Evolutionary conservation across 2,888 invertebrate species (phyloP).

Genomic region (Frankliniella fusca): DNA sequence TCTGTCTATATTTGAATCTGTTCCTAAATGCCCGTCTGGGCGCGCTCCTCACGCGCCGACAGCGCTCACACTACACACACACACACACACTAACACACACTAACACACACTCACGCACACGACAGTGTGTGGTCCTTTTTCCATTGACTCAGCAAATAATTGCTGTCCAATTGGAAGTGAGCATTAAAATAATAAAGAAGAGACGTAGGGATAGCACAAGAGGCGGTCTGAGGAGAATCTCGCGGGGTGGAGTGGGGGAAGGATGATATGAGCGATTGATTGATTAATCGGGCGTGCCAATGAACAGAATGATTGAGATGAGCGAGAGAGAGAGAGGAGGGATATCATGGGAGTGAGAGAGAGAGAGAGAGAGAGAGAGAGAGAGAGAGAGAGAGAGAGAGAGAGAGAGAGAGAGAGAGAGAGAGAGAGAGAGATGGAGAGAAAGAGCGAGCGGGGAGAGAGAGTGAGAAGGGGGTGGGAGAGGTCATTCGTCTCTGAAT

Average conservation of each 20-base stretch:
- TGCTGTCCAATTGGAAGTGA: constrained; percentile 10
- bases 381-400: not conserved
- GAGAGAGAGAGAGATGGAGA: not conserved
- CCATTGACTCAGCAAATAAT: constrained; percentile 23
- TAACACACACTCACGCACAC: not conserved
- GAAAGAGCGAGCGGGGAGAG: not conserved
- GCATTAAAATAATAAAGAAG: constrained; percentile 18
- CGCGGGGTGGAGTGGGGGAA: not conserved
- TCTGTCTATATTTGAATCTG: too few species aligned
- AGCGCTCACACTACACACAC: not conserved
- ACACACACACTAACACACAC: too few species aligned
- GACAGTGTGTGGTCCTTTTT: constrained; percentile 11
- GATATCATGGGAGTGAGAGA: not conserved
- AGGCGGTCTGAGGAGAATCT: not conserved
- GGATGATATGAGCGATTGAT: constrained; percentile 13
- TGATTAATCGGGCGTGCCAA: constrained; percentile 26
- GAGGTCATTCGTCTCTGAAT: constrained; percentile 8
- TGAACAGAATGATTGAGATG: constrained; percentile 25
- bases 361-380: not conserved
- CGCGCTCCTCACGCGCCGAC: not conserved
- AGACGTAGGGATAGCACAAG: not conserved
- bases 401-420: not conserved
- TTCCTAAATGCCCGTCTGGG: too few species aligned
- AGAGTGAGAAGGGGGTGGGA: not conserved
- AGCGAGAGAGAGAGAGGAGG: not conserved